Evolutionary conservation across 2,797 vertebrate species (phyloP), one percentile per base, ranked within the genome.

Genomic region (Melopsittacus undulatus): DNA sequence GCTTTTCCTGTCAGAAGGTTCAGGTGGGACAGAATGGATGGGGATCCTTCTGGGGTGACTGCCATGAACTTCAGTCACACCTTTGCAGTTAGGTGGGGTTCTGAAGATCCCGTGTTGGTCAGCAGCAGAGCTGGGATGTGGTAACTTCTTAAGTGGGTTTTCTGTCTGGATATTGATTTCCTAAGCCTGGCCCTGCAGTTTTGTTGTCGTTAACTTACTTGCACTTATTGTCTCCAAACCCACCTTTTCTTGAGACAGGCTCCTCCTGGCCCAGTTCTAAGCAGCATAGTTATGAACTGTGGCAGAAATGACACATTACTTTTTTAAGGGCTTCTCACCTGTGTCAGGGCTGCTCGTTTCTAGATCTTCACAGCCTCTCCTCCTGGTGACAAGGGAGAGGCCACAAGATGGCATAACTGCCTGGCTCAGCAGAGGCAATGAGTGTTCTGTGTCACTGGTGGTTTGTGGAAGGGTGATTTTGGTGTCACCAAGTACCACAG

Each of bases 311-410:
- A 42, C 46, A 8, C 1, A 0, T 22, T 21, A 9, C 8, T 20
- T 52, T 26, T 63, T 5, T 5, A 64, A 20, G n/a, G 9, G 17
- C 52, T 67, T 40, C 3, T 4, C 13, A 21, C 20, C 0, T 1
- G 32, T 36, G 15, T 48, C 4, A 10, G 54, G 63, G 48, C 40
- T 86, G 62, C 46, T 90, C 2, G 2, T 75, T 64, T 42, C 32
- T 46, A 19, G 10, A 38, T 34, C 24, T 61, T 36, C 2, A 1
- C 34, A 73, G 70, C 54, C 43, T 75, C 7, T 85, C 27, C 11
- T 68, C 48, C 78, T 42, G 45, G 40, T 24, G 40, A 29, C 0
- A 1, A 2, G 0, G 63, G 38, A 62, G 49, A 73, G 82, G 49
- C 78, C 89, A 68, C 69, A 24, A 87, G 74, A 18, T 73, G 74